These are phyloP conservation scores for Ara ararauna DNA, from an alignment of 2,797 vertebrate species.

Conservation along the genomic window DNA sequence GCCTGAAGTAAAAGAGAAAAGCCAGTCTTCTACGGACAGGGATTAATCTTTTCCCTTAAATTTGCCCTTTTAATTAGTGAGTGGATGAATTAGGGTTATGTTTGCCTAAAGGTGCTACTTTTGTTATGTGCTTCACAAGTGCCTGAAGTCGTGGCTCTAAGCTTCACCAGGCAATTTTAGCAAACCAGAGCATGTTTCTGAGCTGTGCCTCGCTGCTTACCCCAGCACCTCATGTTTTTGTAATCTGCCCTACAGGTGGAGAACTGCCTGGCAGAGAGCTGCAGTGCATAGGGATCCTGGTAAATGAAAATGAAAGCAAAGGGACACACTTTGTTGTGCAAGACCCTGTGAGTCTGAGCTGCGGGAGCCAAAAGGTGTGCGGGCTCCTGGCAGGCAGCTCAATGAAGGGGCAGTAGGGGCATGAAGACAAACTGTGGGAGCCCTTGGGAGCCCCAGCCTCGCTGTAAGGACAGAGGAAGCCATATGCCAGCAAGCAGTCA, in stretches of 20 bases:
- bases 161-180: neutral
- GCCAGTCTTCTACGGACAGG: neutral
- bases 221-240: rapidly evolving
- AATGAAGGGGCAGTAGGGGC: neutral
- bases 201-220: neutral
- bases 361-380: rapidly evolving
- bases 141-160: neutral
- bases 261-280: neutral
- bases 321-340: neutral
- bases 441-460: rapidly evolving
- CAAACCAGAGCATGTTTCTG: neutral
- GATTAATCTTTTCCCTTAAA: neutral
- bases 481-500: rapidly evolving
- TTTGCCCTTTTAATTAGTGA: neutral
- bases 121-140: neutral
- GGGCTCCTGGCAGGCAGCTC: neutral
- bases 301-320: neutral
- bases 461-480: neutral
- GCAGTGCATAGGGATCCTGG: neutral
- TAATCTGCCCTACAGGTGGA: rapidly evolving
- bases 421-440: neutral
- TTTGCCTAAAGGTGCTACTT: neutral
- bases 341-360: neutral
- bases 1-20: constrained; percentile 6
- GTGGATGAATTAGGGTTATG: neutral